Base-by-base conservation (phyloP, 1,140 invertebrate species). In the Aethina tumida region DNA sequence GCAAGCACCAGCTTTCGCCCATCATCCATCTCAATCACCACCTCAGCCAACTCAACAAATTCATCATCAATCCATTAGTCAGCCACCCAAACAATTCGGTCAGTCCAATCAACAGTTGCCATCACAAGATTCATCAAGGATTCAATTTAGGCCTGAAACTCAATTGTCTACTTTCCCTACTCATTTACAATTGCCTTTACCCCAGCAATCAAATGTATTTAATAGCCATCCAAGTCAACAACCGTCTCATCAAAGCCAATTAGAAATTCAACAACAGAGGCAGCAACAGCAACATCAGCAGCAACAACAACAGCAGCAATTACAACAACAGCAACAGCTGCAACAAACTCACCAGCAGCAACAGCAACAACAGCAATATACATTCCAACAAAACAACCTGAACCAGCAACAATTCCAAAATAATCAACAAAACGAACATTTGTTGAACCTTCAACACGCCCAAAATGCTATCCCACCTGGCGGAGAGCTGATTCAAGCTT, bases 401-500 rank as follows among this genome's bases (percentile, higher is more conserved):
- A 22, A 20, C 27, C 28, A 39, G 38, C 60, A 62, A 34, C 68
- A 67, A 24, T n/a, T 18, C 3, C 26, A 41, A 35, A 18, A 18
- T 36, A 64, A 58, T 53, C 66, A 59, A 35, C 36, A 48, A n/a
- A 31, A 50, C 18, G 47, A 53, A 24, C 43, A 49, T 28, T 25
- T 45, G 20, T 45, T 45, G 31, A 49, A 56, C 19, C 19, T 47
- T 8, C 46, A 57, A 49, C 42, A 48, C 22, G 49, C 41, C 15
- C 53, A 53, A 46, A 52, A 38, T 21, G 44, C 71, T 49, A 58
- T 71, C 9, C 72, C 69, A 25, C 66, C 71, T 2, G 70, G 65
- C 3, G 76, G 78, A 9, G 78, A 84, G 61, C 63, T 84, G 24
- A 70, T 81, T n/a, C 73, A 77, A 41, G 73, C 81, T 17, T 71